Evolutionary conservation across 2,888 invertebrate genomes (phyloP).

Genomic region (Eretmocerus hayati): DNA sequence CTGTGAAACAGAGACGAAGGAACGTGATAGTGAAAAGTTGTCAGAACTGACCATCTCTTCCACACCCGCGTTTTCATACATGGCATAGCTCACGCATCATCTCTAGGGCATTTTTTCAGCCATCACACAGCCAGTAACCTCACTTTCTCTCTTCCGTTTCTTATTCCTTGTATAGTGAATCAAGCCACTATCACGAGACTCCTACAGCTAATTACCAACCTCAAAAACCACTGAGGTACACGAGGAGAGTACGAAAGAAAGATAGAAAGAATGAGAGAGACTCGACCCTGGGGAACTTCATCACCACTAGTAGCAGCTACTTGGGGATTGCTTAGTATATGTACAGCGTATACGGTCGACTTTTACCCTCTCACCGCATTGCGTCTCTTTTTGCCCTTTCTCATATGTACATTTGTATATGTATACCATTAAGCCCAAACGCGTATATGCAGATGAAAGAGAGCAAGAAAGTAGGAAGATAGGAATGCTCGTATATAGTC

Average conservation of each 20-base stretch:
- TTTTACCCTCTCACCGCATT: background rate
- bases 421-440: no score
- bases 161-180: constrained; percentile 15
- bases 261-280: background rate
- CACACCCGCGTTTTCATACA: no score
- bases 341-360: constrained; percentile 3
- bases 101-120: constrained; percentile 13
- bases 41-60: no score
- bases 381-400: no score
- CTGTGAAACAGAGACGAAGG: no score
- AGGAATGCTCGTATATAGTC: no score
- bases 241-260: background rate
- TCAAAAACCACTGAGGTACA: constrained; percentile 20
- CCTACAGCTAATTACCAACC: constrained; percentile 31
- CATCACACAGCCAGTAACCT: background rate
- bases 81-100: no score
- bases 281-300: constrained; percentile 24
- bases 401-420: no score
- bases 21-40: no score
- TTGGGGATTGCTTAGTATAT: constrained; percentile 9
- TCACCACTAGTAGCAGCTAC: no score
- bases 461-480: no score
- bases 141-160: constrained; percentile 1
- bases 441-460: no score
- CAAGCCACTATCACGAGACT: background rate